Base-by-base conservation (phyloP, 2,888 invertebrate genomes). In the Apomyelois bistriatella region DNA sequence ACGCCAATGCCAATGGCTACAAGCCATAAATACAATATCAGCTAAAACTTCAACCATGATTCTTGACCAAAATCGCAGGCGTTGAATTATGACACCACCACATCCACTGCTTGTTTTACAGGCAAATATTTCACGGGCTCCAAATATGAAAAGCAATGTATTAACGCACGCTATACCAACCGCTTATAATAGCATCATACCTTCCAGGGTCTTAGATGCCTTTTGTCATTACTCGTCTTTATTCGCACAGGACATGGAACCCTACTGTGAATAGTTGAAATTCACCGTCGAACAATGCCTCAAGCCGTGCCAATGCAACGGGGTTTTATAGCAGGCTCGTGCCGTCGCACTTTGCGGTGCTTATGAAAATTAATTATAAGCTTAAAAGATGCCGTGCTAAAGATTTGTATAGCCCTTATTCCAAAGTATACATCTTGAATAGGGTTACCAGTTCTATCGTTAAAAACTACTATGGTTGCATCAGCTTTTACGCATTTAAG, bases 321-420 rank as follows among this genome's bases (percentile, higher is more conserved):
- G 32, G 43, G 30, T 16, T 46, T 46, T 32, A 46, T 32, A 16
- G 46, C 46, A 10, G 16, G 16, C 46, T 46, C 46, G 46, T 46
- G 46, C 46, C 32, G 15, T n/a, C 16, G 46, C 46, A 32, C 46
- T 46, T 32, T 4, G 15, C 32, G 32, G 15, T 16, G 46, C 46
- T 46, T 46, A 46, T 46, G n/a, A 43, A 43, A 46, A 46, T 46
- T 46, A 46, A 46, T 46, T 32, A 16, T 15, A 13, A 32, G n/a
- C 16, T 15, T 43, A 8, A 16, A 8, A 15, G 32, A 46, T 16
- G 32, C 28, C 13, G 43, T 28, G 42, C 12, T 30, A 10, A 13
- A 43, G 43, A 43, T 41, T 16, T 41, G 41, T 41, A 17, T 17
- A 5, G 22, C 41, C 9, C n/a, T 37, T 36, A 36, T n/a, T 38